phyloP scores from a whole-genome alignment of 2,888 invertebrate genomes.

The Trichopoda pennipes region DNA sequence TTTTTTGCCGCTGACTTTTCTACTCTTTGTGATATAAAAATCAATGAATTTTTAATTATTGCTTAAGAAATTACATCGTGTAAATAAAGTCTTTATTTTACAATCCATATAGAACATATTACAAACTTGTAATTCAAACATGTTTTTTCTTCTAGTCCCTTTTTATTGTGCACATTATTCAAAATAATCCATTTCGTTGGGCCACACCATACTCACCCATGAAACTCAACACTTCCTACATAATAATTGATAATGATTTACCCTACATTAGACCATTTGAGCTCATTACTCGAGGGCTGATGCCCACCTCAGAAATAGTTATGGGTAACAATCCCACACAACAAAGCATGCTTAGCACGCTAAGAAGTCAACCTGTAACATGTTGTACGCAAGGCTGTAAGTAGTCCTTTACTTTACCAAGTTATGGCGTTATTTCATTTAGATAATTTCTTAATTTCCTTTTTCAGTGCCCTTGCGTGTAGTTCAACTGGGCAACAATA shows the following conservation, averaged over 20 bases:
- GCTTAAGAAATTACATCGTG: too few relatives aligned
- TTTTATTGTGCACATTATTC: slow-evolving; percentile 78
- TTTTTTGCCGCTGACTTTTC: too few relatives aligned
- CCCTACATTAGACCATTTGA: slow-evolving; percentile 78
- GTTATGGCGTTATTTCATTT: background rate
- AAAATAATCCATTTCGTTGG: slow-evolving; percentile 79
- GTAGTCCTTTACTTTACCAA: slow-evolving; percentile 58
- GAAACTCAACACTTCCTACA: slow-evolving; percentile 77
- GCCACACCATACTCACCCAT: slow-evolving; percentile 75
- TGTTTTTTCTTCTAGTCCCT: slow-evolving; percentile 71
- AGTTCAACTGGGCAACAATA: slow-evolving; percentile 75
- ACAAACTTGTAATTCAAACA: background rate
- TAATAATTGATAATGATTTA: slow-evolving; percentile 77
- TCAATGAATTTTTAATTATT: too few relatives aligned
- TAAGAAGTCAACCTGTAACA: slow-evolving; percentile 77
- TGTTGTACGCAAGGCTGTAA: slow-evolving; percentile 81
- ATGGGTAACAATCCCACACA: slow-evolving; percentile 73
- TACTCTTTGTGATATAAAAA: too few relatives aligned
- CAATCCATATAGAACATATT: background rate
- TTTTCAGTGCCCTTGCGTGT: slow-evolving; percentile 74
- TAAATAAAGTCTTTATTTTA: too few relatives aligned
- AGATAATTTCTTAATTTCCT: background rate
- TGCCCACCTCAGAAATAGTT: slow-evolving; percentile 75
- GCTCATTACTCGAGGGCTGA: slow-evolving; percentile 77
- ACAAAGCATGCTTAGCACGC: slow-evolving; percentile 77